phyloP scores from a whole-genome alignment of 2,113 vertebrate species.

The Thermophis baileyi region DNA sequence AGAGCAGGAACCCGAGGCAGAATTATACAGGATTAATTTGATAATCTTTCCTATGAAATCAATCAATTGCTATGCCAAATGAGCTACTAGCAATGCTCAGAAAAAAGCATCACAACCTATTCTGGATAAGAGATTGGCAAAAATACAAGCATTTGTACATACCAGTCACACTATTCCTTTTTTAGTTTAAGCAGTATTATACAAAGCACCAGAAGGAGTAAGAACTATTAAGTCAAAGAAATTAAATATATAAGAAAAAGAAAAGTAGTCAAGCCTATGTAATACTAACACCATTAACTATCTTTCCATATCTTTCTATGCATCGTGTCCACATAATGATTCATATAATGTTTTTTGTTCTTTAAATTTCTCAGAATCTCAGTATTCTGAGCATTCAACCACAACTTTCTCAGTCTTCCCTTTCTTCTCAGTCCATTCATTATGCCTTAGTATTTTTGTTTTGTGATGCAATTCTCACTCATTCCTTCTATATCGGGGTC shows the following conservation, averaged over 20 bases:
- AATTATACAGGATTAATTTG: background rate
- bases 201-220: background rate
- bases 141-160: background rate
- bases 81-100: background rate
- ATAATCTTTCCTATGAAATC: background rate
- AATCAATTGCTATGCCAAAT: background rate
- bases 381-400: background rate
- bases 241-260: background rate
- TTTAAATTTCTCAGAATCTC: background rate
- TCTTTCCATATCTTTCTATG: background rate
- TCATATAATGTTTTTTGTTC: background rate
- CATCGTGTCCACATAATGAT: background rate
- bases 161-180: background rate
- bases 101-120: background rate
- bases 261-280: background rate
- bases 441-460: background rate
- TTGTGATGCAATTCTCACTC: background rate
- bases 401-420: background rate
- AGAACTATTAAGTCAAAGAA: background rate
- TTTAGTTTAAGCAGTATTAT: background rate
- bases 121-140: background rate
- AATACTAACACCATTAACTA: background rate
- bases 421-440: background rate
- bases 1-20: background rate
- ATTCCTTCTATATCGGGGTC: background rate